Base-by-base conservation (phyloP, 2,888 invertebrate species). In the Chymomyza amoena region DNA sequence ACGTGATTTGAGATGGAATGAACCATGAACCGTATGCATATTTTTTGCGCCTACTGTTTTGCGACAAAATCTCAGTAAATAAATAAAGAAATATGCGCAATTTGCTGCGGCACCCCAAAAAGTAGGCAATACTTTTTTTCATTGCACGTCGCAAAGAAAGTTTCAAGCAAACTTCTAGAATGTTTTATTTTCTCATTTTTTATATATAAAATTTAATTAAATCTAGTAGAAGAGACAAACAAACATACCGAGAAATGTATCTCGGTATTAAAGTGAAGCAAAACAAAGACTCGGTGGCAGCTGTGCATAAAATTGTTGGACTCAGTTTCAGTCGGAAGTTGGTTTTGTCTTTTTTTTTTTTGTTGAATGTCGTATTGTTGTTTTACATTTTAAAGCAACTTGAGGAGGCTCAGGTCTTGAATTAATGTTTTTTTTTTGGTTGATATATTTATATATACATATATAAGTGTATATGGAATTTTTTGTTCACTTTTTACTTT, bases 321-420 rank as follows among this genome's bases (percentile, higher is more conserved):
- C 28, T 52, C 76, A 39, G 63, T 54, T 61, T 67, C 62, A 61
- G 39, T 67, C 61, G 64, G 32, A 32, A 32, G 32, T 66, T 25
- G 16, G 50, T 61, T 10, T 50, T 60, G 76, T 75, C 75, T 74
- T 70, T 10, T 50, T 60, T 72, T 75, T 71, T 74, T 70, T 57
- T 57, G 57, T 57, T 25, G 15, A 13, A 25, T 25, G 20, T 57
- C 57, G 5, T 57, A 10, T 28, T 57, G 25, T 15, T 73, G 68
- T 68, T 87, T 83, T 84, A 81, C 86, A 86, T 81, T 87, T 83
- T 77, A 86, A 86, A 79, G 81, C 73, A 83, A 72, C 69, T 80
- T 59, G 69, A 73, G 75, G 69, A 73, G 75, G 60, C 79, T 63
- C 63, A 45, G 62, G 65, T 83, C 86, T 87, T 87, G 83, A 83